Evolutionary conservation across 2,888 invertebrate genomes (phyloP), one percentile per base, ranked within the genome.

Genomic region (Flabesymbios commensalis): DNA sequence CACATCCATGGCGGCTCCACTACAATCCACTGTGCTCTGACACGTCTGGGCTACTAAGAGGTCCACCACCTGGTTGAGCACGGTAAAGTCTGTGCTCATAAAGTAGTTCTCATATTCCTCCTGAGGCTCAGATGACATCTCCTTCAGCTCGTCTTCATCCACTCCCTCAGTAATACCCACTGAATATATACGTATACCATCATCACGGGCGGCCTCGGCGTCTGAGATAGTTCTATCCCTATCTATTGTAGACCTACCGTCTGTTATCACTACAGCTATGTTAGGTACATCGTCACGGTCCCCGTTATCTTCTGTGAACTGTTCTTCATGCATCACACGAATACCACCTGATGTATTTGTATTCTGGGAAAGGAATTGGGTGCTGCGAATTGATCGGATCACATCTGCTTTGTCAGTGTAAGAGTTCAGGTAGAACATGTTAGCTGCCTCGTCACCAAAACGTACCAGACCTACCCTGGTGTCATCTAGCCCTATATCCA

Each of bases 251-350:
- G 59, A 59, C 29, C n/a, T 29, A 2, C 58, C 58, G 41, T 51
- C 58, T 22, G 58, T 58, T 5, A 58, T 2, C 5, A 58, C 5
- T 14, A 58, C 31, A 7, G 58, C 58, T 10, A 58, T 52, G 39
- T 58, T 45, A 39, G 10, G 33, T 5, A 52, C 39, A 42, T 52
- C 19, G 3, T 1, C 3, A 2, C 58, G 58, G n/a, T 41, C 41
- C 17, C 45, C 28, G 32, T 41, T 32, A 3, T 17, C 5, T 36
- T 7, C 14, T 7, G 7, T 14, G 24, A 53, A 53, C 53, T 53
- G 53, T n/a, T 53, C 36, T 7, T 36, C 4, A 5, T 36, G 32
- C 53, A 53, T 36, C 5, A 53, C 7, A 10, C 53, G 10, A 5
- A 53, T 32, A 7, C 36, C 53, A 22, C 39, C 53, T n/a, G 19